Evolutionary conservation across 1,140 invertebrate genomes (phyloP).

Genomic region (Conus ventricosus): DNA sequence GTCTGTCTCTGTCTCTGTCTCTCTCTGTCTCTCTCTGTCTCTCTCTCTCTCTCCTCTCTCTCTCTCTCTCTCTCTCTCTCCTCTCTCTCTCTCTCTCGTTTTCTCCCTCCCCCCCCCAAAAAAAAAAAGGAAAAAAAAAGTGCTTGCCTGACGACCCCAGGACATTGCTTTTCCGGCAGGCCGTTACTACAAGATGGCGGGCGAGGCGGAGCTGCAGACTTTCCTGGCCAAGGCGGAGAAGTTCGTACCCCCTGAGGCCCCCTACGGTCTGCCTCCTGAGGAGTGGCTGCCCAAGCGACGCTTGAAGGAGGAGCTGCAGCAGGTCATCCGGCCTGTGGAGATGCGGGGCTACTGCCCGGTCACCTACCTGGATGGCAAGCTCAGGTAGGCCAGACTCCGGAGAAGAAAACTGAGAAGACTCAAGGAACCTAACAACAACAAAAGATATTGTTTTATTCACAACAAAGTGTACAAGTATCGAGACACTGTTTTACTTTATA

Average conservation of each 20-base stretch:
- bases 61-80: too few species aligned
- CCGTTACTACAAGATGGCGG: slow-evolving; percentile 72
- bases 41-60: too few species aligned
- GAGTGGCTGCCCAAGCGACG: slow-evolving; percentile 65
- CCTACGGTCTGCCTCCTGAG: slow-evolving; percentile 62
- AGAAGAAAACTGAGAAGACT: too few species aligned
- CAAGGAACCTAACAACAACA: too few species aligned
- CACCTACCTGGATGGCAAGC: slow-evolving; percentile 69
- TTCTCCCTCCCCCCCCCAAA: too few species aligned
- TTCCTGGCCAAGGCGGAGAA: slow-evolving; percentile 71
- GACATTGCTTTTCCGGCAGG: slow-evolving; percentile 45
- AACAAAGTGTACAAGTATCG: too few species aligned
- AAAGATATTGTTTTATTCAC: too few species aligned
- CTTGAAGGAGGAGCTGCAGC: slow-evolving; percentile 55
- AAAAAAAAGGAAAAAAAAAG: not conserved
- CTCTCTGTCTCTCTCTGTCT: too few species aligned
- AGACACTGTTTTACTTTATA: too few species aligned
- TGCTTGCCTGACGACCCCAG: not conserved
- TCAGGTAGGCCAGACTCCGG: not conserved
- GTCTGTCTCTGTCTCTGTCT: too few species aligned
- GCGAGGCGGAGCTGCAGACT: slow-evolving; percentile 63
- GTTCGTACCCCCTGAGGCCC: slow-evolving; percentile 71
- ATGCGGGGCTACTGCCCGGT: slow-evolving; percentile 74
- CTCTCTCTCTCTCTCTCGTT: too few species aligned
- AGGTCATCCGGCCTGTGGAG: slow-evolving; percentile 56